These are phyloP conservation scores for Rhopalosiphum padi DNA, from an alignment of 1,140 invertebrate genomes.

Conservation along the genomic window DNA sequence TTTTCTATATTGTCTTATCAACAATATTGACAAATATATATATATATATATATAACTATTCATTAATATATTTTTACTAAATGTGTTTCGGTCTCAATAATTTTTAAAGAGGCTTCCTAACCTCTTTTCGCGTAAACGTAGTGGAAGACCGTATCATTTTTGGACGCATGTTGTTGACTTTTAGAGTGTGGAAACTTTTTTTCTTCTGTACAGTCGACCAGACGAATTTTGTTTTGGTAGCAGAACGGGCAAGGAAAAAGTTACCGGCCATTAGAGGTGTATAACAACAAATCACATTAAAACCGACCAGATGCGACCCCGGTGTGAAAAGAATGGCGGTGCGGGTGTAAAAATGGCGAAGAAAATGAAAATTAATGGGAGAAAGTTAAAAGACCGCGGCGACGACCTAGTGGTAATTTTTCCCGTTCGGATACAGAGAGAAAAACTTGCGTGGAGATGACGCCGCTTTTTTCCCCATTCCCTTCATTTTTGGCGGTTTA, in stretches of 20 bases:
- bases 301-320: constrained; percentile 52
- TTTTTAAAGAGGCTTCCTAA: neutral
- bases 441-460: constrained; percentile 53
- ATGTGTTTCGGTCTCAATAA: neutral
- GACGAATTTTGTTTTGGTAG: neutral
- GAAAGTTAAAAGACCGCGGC: constrained; percentile 57
- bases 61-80: neutral
- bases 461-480: constrained; percentile 48
- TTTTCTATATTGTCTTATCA: neutral
- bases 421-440: constrained; percentile 22
- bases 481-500: constrained; percentile 48
- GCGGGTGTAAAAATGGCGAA: constrained; percentile 26
- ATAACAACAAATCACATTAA: constrained; percentile 58
- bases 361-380: constrained; percentile 58
- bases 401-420: constrained; percentile 53
- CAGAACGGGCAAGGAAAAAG: neutral
- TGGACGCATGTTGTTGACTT: constrained; percentile 22
- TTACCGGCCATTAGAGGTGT: constrained; percentile 56
- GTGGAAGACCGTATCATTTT: constrained; percentile 32
- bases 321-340: neutral
- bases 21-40: neutral
- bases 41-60: neutral
- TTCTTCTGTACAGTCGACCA: constrained; percentile 17
- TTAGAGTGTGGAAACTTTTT: constrained; percentile 48
- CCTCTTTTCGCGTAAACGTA: neutral